Evolutionary conservation across 1,140 invertebrate species (phyloP), one percentile per base, ranked within the genome.

Genomic region (Copidosoma floridanum): DNA sequence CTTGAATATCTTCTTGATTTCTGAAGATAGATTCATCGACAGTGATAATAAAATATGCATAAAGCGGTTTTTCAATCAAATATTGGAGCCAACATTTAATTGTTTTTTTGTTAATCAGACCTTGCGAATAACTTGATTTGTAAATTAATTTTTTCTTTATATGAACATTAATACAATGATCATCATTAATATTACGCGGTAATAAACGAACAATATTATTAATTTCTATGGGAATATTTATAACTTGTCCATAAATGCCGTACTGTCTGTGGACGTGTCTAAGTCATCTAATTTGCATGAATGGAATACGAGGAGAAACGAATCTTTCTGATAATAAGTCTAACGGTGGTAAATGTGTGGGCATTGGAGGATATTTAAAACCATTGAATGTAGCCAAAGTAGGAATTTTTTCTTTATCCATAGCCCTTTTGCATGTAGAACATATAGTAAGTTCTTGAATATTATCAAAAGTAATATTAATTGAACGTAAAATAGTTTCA

Each of bases 201-300:
- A 78, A 73, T 18, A 46, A 60, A 65, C 70, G 67, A 47, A 75
- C 71, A 74, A 79, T 75, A 1, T 63, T 61, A 63, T 77, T 47
- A 48, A 72, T 71, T 40, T 68, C 44, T 6, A 75, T 68, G 62
- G 77, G 77, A 23, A 77, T 70, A 62, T 79, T 76, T 23, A 77
- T 75, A 47, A 77, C 66, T 72, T 77, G 71, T 10, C 71, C 74
- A 32, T 66, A 63, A 48, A 79, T 76, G 57, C 71, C 75, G 69
- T 72, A 69, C 43, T 60, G 66, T 23, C 57, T 53, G 8, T 71
- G 7, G n/a, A n/a, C n/a, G n/a, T n/a, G 66, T 21, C 71, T 18
- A 11, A 75, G 59, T 32, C 71, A 57, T 57, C 70, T 55, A 21
- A 75, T 69, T 68, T 76, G 69, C 69, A 74, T 73, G 52, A 76